phyloP scores from a whole-genome alignment of 1,140 invertebrate species.

The Charaxes varanes region DNA sequence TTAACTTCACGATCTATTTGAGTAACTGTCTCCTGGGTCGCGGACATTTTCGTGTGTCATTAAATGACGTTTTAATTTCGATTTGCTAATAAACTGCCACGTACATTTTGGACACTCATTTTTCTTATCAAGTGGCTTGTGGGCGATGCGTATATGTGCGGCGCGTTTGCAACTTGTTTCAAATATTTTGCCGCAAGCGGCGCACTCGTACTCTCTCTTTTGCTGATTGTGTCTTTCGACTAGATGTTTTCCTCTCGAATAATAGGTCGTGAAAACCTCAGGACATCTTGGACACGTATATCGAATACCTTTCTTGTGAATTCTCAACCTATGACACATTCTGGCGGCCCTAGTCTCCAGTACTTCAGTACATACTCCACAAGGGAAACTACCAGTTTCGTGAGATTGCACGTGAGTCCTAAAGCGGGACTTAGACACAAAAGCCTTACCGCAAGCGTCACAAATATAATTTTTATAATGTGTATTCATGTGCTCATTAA shows the following conservation, averaged over 20 bases:
- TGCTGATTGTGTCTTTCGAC: constrained; percentile 41
- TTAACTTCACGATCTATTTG: not conserved
- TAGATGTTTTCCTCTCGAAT: constrained; percentile 50
- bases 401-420: constrained; percentile 76
- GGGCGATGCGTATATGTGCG: constrained; percentile 30
- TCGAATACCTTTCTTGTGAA: constrained; percentile 51
- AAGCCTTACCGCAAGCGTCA: constrained; percentile 78
- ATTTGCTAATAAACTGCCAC: constrained; percentile 30
- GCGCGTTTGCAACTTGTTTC: constrained; percentile 46
- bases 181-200: constrained; percentile 37
- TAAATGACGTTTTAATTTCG: constrained; percentile 35
- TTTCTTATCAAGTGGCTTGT: constrained; percentile 31
- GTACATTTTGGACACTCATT: constrained; percentile 37
- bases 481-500: constrained; percentile 63
- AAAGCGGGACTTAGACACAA: constrained; percentile 74
- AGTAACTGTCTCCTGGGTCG: constrained; percentile 1
- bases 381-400: constrained; percentile 77
- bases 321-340: constrained; percentile 42
- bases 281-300: constrained; percentile 58
- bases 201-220: constrained; percentile 34
- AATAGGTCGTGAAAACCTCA: constrained; percentile 53
- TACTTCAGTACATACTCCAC: constrained; percentile 85
- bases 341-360: constrained; percentile 65
- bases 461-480: constrained; percentile 76
- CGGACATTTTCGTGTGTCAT: constrained; percentile 25